Percentiles rank a stretch among this genome's conserved stretches.
Conservation (phyloP, 2,888 invertebrate species). For the Agapostemon virescens region DNA sequence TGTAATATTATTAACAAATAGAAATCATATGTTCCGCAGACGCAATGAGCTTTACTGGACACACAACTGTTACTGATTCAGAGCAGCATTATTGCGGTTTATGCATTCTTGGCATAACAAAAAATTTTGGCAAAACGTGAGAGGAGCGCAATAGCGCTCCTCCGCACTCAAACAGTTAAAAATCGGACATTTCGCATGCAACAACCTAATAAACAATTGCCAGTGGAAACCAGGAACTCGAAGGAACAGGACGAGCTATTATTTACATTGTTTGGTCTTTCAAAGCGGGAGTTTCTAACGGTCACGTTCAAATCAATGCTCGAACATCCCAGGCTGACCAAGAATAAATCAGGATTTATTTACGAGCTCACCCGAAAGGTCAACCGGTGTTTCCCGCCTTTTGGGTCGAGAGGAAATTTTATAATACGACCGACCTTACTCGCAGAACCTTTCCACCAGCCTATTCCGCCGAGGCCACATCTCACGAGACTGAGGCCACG, state of each 20-base stretch:
- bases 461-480: constrained; percentile 34
- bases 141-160: too few species aligned
- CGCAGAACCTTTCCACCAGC: constrained; percentile 49
- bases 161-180: too few species aligned
- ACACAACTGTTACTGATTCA: too few species aligned
- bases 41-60: too few species aligned
- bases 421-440: constrained; percentile 60
- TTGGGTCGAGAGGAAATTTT: constrained; percentile 59
- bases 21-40: too few species aligned
- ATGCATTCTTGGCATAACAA: too few species aligned
- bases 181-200: background rate
- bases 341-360: constrained; percentile 67
- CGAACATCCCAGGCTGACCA: background rate
- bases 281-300: constrained; percentile 10
- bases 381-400: constrained; percentile 33
- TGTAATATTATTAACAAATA: too few species aligned
- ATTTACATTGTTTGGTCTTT: constrained; percentile 2
- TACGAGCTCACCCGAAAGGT: constrained; percentile 58
- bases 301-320: constrained; percentile 12
- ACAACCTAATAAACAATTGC: background rate
- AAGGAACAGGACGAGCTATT: background rate
- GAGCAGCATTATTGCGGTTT: too few species aligned
- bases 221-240: background rate
- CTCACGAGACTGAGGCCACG: constrained; percentile 57
- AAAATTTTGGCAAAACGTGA: too few species aligned